Base-by-base conservation (phyloP, 2,797 vertebrate species). In the Melanotaenia trifasciata region DNA sequence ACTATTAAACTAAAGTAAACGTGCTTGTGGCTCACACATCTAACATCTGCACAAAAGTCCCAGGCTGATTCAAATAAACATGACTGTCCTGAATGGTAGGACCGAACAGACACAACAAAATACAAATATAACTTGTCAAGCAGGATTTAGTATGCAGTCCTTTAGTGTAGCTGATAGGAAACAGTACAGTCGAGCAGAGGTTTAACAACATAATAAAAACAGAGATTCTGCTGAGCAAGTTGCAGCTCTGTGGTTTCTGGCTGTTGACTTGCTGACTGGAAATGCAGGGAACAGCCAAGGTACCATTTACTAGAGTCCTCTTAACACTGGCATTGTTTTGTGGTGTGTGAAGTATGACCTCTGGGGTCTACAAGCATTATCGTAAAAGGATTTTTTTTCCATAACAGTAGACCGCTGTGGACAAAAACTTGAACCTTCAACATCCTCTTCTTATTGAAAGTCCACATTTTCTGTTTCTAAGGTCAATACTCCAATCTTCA, bases 191-290 rank as follows among this genome's bases (percentile, higher is more conserved):
- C 71, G 64, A 62, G 68, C 70, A 74, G 16, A 3, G 0, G 70
- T 47, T 74, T 77, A 65, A 91, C 87, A 86, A 66, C 75, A 79
- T 67, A 64, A 85, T 87, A 87, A 87, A 90, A 64, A 50, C 3
- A 11, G 43, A 60, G 36, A 79, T 74, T 86, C 74, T 79, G 85
- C 90, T 80, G 88, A 91, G 69, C 10, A 50, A 87, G 81, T 79
- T 30, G 58, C 53, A 76, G 64, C 64, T 56, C 67, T 3, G 74
- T 72, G 81, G 79, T 85, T 89, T 75, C 70, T 87, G 90, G 86
- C 78, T 71, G 64, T 40, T 64, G 70, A 73, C 67, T 12, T 73
- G 86, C 90, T 90, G 91, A 91, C 89, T n/a, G 67, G 47, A 80
- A 81, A 32, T 76, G 67, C 81, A 67, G 76, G 53, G 35, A 83